Evolutionary conservation across 2,888 invertebrate species (phyloP), one percentile per base, ranked within the genome.

Genomic region (Hydraecia micacea): DNA sequence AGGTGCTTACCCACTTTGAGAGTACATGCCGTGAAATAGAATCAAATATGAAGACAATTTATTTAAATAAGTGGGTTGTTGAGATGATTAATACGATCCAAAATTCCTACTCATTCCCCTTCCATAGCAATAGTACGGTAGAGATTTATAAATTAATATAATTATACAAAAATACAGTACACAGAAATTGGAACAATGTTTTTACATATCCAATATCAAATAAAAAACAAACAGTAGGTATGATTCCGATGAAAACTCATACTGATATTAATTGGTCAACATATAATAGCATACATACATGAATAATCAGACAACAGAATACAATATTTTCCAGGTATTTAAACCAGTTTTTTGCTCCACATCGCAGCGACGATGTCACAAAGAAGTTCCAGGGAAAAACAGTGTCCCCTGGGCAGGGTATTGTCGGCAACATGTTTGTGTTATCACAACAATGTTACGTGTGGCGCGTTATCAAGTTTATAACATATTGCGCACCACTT

Each of bases 381-480:
- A 86, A 77, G 77, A 75, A 81, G 70, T 85, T 75, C 80, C 75
- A 79, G 77, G 63, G 74, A 60, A 82, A 84, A 86, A 67, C 63
- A 74, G 63, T 79, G 74, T 87, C 87, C 80, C 86, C 68, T 13
- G 77, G 75, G 78, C 15, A 46, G 66, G 42, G 67, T 69, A 58
- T 86, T 83, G 84, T 80, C 55, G 69, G 58, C 75, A 69, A 77
- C 78, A 60, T 58, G 49, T 79, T 70, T 83, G 58, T 71, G 70
- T 52, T 86, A 81, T 83, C 81, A 80, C 75, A 68, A 86, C 84
- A 76, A 70, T 77, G 81, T 84, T 81, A 69, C 66, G 71, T 79
- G 77, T 49, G 73, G 66, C 75, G 74, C 69, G 80, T 84, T 84
- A 81, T 89, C 84, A 86, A 78, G 75, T 87, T 83, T 79, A 80